Evolutionary conservation across 2,113 vertebrate genomes (phyloP), one percentile per base, ranked within the genome.

Genomic region (Dicaeum eximium): DNA sequence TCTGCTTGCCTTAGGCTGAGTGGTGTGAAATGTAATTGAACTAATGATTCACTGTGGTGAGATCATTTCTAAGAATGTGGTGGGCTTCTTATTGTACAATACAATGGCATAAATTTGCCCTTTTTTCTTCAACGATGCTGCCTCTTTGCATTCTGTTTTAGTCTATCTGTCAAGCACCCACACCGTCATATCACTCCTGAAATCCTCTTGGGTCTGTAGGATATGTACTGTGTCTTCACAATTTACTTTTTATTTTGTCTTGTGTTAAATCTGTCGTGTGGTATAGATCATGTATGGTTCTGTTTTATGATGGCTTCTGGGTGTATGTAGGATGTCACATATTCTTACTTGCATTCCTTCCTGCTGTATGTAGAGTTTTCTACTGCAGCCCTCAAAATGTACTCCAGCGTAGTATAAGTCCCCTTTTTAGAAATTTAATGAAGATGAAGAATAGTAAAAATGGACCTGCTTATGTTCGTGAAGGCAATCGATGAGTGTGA

Each of bases 71-170:
- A 86, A 96, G 80, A 88, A 80, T 62, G 60, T 47, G 58, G 95
- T 94, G 94, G 90, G 90, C 86, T 96, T 88, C 88, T 86, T 88
- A 92, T 92, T 88, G 82, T 92, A 92, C 90, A 83, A 88, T 92
- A 90, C 71, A 50, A 1, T 80, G 71, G 67, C 72, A 80, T 77
- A 20, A 82, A 90, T 96, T 96, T 94, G 82, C 82, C 94, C 90
- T 86, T 93, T 91, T 93, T 90, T 60, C 74, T 88, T 62, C 75
- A 42, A 71, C 6, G 8, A 25, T 69, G 67, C 82, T 83, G 75
- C 64, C 90, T 92, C 3, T 57, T 80, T 88, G 88, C 19, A 0
- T 88, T 92, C 64, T 88, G 67, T 88, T 94, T 88, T 54, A 80
- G 50, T 86, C 90, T 91, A 58, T 72, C 95, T 95, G 90, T 90